These are phyloP conservation scores for Conomelus anceps DNA, from an alignment of 2,888 invertebrate genomes.

Conservation along the genomic window DNA sequence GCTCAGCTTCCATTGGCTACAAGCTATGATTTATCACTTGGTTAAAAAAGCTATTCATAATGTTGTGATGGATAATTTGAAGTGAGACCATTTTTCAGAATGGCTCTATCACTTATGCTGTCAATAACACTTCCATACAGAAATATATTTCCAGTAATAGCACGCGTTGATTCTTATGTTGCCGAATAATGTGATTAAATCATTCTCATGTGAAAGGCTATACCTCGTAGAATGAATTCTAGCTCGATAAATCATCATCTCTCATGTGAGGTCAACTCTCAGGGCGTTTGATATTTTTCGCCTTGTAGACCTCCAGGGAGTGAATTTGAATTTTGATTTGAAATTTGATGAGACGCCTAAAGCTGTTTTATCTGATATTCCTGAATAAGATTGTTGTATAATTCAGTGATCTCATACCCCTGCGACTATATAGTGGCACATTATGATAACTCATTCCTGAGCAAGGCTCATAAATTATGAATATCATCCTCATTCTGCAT, in stretches of 20 bases:
- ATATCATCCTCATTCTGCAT: not conserved
- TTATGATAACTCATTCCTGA: not conserved
- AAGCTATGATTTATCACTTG: no score
- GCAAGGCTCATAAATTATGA: not conserved
- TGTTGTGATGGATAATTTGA: no score
- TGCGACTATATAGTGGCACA: not conserved
- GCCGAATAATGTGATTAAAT: not conserved
- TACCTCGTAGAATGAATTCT: not conserved
- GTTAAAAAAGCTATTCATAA: no score
- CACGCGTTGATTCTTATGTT: no score
- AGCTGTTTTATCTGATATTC: not conserved
- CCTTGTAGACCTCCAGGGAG: not conserved
- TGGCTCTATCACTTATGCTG: not conserved
- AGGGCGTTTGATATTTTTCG: not conserved
- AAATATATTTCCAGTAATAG: no score
- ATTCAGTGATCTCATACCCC: not conserved
- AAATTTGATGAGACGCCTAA: not conserved
- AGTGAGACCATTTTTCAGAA: not conserved
- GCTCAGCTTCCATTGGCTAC: no score
- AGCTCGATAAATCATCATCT: not conserved
- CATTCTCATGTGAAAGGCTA: no score
- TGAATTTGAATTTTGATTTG: not conserved
- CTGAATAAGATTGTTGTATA: not conserved
- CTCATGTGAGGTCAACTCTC: not conserved
- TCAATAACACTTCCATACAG: not conserved